Evolutionary conservation across 2,113 vertebrate species (phyloP), one percentile per base, ranked within the genome.

Genomic region (Pelusios castaneus): DNA sequence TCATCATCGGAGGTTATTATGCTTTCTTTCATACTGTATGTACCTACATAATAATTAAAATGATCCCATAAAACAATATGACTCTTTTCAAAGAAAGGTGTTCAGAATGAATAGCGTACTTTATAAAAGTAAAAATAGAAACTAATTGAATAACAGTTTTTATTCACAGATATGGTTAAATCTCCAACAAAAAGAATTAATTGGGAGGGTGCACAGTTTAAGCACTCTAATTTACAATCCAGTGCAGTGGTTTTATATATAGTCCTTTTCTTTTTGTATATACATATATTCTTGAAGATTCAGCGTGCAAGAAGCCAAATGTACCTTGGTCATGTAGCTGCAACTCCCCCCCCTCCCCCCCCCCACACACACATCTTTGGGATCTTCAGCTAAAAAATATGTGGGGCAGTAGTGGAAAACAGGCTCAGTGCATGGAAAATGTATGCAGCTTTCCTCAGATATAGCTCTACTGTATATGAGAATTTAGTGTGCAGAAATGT

Each of bases 91-190:
- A 90, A 86, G 27, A 75, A 81, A 95, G 89, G 31, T 45, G 82
- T 96, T 95, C 58, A 90, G 91, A 92, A 95, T 85, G 78, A 10
- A 84, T 93, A 89, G 92, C 56, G 79, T 88, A 67, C 82, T 85
- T 38, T 88, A 78, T 49, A 10, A 89, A 85, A 93, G 93, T 85
- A 95, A 96, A 97, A 95, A 83, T 79, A 94, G 17, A 84, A 81
- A 60, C 67, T 77, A 79, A 56, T 56, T 91, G 81, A 78, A 58
- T 89, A 95, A 47, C 47, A 87, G 49, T 47, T 94, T 97, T n/a
- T 73, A 88, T 80, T 94, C 89, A 95, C 27, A 80, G 77, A 83
- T 52, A 43, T 89, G 7, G 82, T 91, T 63, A 2, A 56, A 45
- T 86, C 45, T 86, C 85, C 70, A 92, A 91, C 10, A 29, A 91